These are phyloP conservation scores for human (Homo sapiens) DNA, from an alignment of 2,113 vertebrate species.

Conservation along the genomic window GRCh38 chr4:42018001-42018500, in stretches of 20 bases:
- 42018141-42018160: slow-evolving; percentile 83
- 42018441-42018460: slow-evolving; percentile 17
- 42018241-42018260: background rate
- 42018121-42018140: slow-evolving; percentile 78
- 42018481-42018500: background rate
- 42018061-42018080: slow-evolving; percentile 33
- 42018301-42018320: slow-evolving; percentile 24
- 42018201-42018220: slow-evolving; percentile 17
- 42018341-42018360: slow-evolving; percentile 43
- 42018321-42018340: slow-evolving; percentile 18
- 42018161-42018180: slow-evolving; percentile 86
- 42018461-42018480: background rate
- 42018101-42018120: slow-evolving; percentile 80
- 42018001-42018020: background rate
- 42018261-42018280: background rate
- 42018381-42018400: slow-evolving; percentile 2
- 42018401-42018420: slow-evolving; percentile 21
- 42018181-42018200: slow-evolving; percentile 45
- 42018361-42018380: slow-evolving; percentile 38
- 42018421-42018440: slow-evolving; percentile 34
- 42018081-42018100: slow-evolving; percentile 59
- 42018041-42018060: slow-evolving; percentile 20
- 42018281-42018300: slow-evolving; percentile 55
- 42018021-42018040: slow-evolving; percentile 22
- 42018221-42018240: slow-evolving; percentile 24